These are phyloP conservation scores for Platyscelio sp. DNA, from an alignment of 2,888 invertebrate genomes.

Conservation along the genomic window DNA sequence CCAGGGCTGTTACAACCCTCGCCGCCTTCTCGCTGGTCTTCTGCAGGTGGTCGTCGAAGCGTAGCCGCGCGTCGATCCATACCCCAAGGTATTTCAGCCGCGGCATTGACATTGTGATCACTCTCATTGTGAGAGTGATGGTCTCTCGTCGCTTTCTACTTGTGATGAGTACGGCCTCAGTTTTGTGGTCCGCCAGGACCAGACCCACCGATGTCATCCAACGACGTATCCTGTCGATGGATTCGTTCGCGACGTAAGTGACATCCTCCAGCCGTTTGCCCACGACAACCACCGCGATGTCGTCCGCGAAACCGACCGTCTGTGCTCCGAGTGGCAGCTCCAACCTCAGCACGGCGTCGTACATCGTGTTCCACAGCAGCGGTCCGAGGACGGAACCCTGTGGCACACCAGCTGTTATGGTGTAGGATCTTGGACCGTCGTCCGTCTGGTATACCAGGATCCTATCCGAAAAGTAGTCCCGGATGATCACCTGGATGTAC, in stretches of 20 bases:
- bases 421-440: no score
- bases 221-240: no score
- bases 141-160: constrained; percentile 49
- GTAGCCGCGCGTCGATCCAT: constrained; percentile 50
- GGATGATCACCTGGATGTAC: background rate
- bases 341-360: background rate
- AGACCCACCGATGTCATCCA: no score
- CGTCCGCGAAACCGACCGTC: background rate
- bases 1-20: background rate
- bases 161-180: constrained; percentile 59
- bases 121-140: background rate
- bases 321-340: background rate
- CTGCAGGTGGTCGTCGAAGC: constrained; percentile 27
- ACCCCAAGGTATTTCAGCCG: constrained; percentile 64
- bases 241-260: constrained; percentile 13
- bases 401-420: constrained; percentile 4
- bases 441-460: background rate
- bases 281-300: background rate
- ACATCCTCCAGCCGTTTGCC: constrained; percentile 8
- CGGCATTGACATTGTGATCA: background rate
- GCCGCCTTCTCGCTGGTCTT: background rate
- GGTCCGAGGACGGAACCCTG: background rate
- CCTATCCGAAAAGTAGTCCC: background rate
- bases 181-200: no score
- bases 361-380: constrained; percentile 9